A percentile compares a stretch with the other conserved stretches of the same genome.
These are phyloP conservation scores for Amphimallon solstitiale DNA, from an alignment of 2,888 invertebrate genomes.

Conservation along the genomic window DNA sequence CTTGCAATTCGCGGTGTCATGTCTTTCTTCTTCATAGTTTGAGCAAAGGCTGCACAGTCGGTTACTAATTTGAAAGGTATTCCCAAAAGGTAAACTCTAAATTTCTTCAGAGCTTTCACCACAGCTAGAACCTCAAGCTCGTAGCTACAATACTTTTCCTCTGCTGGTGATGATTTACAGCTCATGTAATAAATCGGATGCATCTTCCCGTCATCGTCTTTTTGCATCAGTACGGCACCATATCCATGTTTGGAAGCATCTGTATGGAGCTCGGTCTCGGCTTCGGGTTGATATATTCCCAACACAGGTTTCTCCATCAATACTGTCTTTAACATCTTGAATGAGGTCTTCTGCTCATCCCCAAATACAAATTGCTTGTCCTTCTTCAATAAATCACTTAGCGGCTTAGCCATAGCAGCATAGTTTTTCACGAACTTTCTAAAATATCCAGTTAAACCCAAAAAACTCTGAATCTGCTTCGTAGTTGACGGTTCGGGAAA, in stretches of 20 bases:
- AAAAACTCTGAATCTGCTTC: constrained; percentile 51
- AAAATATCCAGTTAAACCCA: constrained; percentile 53
- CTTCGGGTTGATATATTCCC: constrained; percentile 41
- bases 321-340: constrained; percentile 41
- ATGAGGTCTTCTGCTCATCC: constrained; percentile 39
- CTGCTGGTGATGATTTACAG: constrained; percentile 50
- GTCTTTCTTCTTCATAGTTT: constrained; percentile 8
- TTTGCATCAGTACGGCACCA: constrained; percentile 51
- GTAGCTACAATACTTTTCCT: constrained; percentile 53
- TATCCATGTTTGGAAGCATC: constrained; percentile 49
- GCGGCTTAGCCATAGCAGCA: no score
- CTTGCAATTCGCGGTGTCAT: constrained; percentile 44
- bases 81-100: constrained; percentile 52
- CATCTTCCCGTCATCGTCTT: constrained; percentile 45
- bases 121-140: constrained; percentile 56
- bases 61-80: constrained; percentile 44
- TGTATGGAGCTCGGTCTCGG: constrained; percentile 46
- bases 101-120: constrained; percentile 54
- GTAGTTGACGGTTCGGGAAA: constrained; percentile 49
- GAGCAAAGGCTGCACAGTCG: constrained; percentile 43
- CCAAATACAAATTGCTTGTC: constrained; percentile 42
- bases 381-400: constrained; percentile 46
- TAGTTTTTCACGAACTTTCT: no score
- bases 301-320: constrained; percentile 43
- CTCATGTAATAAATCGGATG: constrained; percentile 55